A percentile compares a stretch with the other conserved stretches of the same genome.
Conservation (phyloP, 2,888 invertebrate genomes). For the Cerceris ruficornis region DNA sequence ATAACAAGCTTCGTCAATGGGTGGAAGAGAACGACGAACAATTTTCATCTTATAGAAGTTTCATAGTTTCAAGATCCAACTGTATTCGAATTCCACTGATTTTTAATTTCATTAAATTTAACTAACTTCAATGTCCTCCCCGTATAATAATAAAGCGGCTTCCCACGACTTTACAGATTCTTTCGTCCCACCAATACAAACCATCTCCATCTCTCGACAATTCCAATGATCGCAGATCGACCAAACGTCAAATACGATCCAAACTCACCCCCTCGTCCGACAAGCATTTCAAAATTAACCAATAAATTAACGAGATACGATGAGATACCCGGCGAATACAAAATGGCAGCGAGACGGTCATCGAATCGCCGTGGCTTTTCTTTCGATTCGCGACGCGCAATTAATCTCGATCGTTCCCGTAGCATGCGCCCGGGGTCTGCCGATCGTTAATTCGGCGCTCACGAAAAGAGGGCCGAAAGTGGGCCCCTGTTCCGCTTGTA, state of each 20-base stretch:
- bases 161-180: neutral
- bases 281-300: conserved; percentile 45
- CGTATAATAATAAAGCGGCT: too few species aligned
- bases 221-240: neutral
- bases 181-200: neutral
- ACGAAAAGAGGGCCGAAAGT: conserved; percentile 46
- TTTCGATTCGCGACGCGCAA: conserved; percentile 59
- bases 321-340: conserved; percentile 41
- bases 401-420: conserved; percentile 64
- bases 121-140: too few species aligned
- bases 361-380: conserved; percentile 38
- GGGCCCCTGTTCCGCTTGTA: conserved; percentile 60
- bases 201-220: neutral
- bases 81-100: too few species aligned
- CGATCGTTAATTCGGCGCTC: conserved; percentile 66
- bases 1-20: too few species aligned
- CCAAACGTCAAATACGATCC: neutral
- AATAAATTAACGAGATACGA: conserved; percentile 49
- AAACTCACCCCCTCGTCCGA: neutral
- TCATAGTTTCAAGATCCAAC: too few species aligned
- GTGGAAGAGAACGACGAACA: too few species aligned
- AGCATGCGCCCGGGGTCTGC: conserved; percentile 34
- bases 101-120: too few species aligned
- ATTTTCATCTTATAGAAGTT: too few species aligned
- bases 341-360: conserved; percentile 17